Percentiles rank a stretch among this genome's conserved stretches.
phyloP scores from a whole-genome alignment of 2,113 vertebrate species.

The Etia nguti region DNA sequence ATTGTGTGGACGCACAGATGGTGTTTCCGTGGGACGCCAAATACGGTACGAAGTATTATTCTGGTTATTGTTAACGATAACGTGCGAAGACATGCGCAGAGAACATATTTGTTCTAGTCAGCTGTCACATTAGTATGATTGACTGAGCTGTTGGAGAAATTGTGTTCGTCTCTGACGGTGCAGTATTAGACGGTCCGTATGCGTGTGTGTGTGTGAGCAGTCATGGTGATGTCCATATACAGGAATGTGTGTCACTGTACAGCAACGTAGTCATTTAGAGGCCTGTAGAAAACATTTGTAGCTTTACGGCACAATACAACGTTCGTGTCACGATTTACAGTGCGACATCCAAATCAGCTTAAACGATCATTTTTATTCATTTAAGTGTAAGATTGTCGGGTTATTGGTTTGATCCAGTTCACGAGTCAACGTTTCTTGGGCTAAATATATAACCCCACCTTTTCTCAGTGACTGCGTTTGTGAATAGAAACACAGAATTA shows the following conservation, averaged over 20 bases:
- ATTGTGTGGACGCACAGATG: constrained; percentile 61
- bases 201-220: not conserved
- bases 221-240: not conserved
- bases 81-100: not conserved
- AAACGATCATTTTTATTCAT: not conserved
- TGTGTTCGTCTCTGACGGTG: not conserved
- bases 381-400: not conserved
- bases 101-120: rapidly evolving
- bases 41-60: constrained; percentile 65
- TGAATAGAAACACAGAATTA: not conserved
- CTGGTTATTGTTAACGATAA: not conserved
- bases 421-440: not conserved
- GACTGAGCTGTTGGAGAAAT: not conserved
- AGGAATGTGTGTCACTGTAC: not conserved
- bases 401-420: not conserved
- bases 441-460: not conserved
- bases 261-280: not conserved
- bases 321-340: not conserved
- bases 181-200: not conserved
- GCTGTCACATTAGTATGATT: not conserved
- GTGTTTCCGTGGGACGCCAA: constrained; percentile 81
- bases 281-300: not conserved
- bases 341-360: not conserved
- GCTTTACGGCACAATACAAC: not conserved
- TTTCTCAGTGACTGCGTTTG: not conserved